phyloP scores from a whole-genome alignment of 2,888 invertebrate species.

The Scaptomyza caliginosa region DNA sequence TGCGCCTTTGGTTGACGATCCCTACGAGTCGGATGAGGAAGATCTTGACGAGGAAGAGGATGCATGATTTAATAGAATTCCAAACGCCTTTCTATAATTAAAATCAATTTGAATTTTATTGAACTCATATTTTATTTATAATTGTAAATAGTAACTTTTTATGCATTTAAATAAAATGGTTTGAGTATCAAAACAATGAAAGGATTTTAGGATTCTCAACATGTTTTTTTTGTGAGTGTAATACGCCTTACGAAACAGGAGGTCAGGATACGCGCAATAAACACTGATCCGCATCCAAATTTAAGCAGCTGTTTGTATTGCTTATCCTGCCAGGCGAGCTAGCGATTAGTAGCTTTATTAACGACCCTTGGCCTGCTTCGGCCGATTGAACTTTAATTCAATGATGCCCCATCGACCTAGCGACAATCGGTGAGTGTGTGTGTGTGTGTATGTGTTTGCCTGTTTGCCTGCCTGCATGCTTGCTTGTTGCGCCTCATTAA shows the following conservation, averaged over 20 bases:
- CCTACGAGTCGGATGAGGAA: slow-evolving; percentile 21
- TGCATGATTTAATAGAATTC: neutral
- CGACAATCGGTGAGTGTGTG: slow-evolving; percentile 4
- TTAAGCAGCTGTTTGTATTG: slow-evolving; percentile 13
- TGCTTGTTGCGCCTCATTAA: slow-evolving; percentile 70
- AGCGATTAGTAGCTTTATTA: slow-evolving; percentile 57
- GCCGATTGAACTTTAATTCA: slow-evolving; percentile 71
- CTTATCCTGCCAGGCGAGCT: slow-evolving; percentile 6
- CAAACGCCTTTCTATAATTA: no score
- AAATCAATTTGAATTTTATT: no score
- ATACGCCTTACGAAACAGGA: neutral
- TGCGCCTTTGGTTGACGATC: slow-evolving; percentile 11
- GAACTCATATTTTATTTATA: no score
- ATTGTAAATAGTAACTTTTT: no score
- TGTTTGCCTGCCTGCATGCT: slow-evolving; percentile 3
- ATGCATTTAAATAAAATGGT: no score
- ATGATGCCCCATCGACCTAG: slow-evolving; percentile 10
- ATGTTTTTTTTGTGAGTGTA: neutral
- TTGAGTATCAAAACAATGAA: no score
- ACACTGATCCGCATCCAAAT: slow-evolving; percentile 24
- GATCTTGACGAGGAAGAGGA: slow-evolving; percentile 15
- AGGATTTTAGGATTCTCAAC: neutral
- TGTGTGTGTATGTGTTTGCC: no score
- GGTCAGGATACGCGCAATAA: slow-evolving; percentile 22
- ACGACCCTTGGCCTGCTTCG: slow-evolving; percentile 52